A percentile compares a stretch with the other conserved stretches of the same genome.
phyloP scores from a whole-genome alignment of 1,140 invertebrate genomes.

The Heliothis virescens region DNA sequence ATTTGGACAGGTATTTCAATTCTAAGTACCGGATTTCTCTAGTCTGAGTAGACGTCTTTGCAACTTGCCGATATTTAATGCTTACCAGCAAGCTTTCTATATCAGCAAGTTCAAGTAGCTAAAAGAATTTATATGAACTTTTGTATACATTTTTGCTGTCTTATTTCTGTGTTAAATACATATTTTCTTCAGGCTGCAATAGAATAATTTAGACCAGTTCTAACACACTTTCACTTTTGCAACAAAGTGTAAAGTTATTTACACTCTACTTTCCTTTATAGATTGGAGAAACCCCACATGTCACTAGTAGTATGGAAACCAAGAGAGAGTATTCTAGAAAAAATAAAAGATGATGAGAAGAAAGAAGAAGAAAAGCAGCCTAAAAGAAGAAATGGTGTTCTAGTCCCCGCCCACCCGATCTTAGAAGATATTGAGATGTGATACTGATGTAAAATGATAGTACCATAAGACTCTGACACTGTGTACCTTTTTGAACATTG shows the following conservation, averaged over 20 bases:
- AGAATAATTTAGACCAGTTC: too few relatives aligned
- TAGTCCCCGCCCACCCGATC: constrained; percentile 64
- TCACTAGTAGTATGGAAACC: constrained; percentile 92
- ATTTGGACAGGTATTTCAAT: too few relatives aligned
- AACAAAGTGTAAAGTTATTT: not conserved
- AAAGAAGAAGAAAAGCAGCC: constrained; percentile 61
- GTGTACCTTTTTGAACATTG: constrained; percentile 39
- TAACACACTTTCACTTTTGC: not conserved
- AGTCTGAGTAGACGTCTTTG: too few relatives aligned
- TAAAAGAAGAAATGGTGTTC: constrained; percentile 71
- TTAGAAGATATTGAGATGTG: constrained; percentile 78
- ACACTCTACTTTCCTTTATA: constrained; percentile 47
- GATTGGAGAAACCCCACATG: constrained; percentile 90
- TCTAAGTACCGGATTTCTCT: too few relatives aligned
- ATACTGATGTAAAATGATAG: constrained; percentile 44
- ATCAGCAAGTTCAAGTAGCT: too few relatives aligned
- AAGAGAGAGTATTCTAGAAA: constrained; percentile 86
- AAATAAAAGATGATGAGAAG: constrained; percentile 73
- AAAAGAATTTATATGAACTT: too few relatives aligned
- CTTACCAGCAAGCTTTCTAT: too few relatives aligned
- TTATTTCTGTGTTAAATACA: too few relatives aligned
- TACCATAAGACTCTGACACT: constrained; percentile 34
- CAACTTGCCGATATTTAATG: too few relatives aligned
- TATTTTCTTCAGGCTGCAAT: too few relatives aligned
- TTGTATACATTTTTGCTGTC: too few relatives aligned